These are phyloP conservation scores for Aphelenchoides fujianensis DNA, from an alignment of 1,140 invertebrate species.

Conservation along the genomic window DNA sequence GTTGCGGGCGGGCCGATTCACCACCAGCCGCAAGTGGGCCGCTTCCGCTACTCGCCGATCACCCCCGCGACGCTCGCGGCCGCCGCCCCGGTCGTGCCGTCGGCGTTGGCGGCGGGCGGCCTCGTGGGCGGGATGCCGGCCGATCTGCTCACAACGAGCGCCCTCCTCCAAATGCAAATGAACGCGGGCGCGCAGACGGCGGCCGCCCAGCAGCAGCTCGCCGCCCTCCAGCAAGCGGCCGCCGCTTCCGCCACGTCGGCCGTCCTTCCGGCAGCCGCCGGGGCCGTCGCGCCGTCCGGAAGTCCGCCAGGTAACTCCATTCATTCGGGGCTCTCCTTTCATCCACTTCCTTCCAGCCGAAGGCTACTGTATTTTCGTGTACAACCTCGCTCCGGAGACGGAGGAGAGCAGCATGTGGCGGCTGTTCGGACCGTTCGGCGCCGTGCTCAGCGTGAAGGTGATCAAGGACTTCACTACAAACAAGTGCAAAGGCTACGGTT, in stretches of 20 bases:
- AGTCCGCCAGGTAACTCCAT: neutral
- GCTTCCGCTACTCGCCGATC: conserved; percentile 83
- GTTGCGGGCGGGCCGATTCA: conserved; percentile 68
- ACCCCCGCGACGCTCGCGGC: conserved; percentile 68
- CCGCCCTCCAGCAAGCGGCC: conserved; percentile 71
- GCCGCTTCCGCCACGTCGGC: conserved; percentile 64
- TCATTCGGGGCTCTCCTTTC: neutral
- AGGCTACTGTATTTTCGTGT: conserved; percentile 78
- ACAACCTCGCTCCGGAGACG: conserved; percentile 94
- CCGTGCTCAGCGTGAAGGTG: conserved; percentile 91
- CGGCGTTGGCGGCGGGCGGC: conserved; percentile 14
- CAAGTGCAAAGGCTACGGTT: conserved; percentile 99
- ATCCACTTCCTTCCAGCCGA: neutral
- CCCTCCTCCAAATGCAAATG: conserved; percentile 58
- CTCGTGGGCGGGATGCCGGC: conserved; percentile 12
- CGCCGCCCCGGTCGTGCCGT: neutral
- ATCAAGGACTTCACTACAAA: conserved; percentile 91
- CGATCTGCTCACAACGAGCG: conserved; percentile 73
- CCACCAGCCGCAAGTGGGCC: conserved; percentile 69
- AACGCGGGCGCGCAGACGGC: conserved; percentile 9
- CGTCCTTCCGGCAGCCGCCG: conserved; percentile 16
- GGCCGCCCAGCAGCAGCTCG: conserved; percentile 16
- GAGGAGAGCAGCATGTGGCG: conserved; percentile 98
- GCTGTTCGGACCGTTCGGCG: conserved; percentile 95
- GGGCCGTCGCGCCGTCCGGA: neutral